Evolutionary conservation across 2,113 vertebrate species (phyloP).

Genomic region (Serinus canaria): DNA sequence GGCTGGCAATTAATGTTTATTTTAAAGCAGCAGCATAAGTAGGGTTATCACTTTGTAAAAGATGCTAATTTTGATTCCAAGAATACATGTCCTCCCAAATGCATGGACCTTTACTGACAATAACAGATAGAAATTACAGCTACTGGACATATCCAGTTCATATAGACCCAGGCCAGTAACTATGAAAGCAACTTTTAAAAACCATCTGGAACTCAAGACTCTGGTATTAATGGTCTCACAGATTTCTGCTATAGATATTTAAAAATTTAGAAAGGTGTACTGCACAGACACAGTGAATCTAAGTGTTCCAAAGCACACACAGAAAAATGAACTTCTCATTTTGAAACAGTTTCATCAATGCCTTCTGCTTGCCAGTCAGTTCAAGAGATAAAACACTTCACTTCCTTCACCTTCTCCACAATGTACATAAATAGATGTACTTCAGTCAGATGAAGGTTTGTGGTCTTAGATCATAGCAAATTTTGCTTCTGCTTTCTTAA

Average conservation of each 20-base stretch:
- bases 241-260: not conserved
- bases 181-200: not conserved
- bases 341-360: constrained; percentile 7
- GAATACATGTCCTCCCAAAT: not conserved
- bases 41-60: not conserved
- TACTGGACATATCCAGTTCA: not conserved
- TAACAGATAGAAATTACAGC: not conserved
- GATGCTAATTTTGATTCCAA: not conserved
- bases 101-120: not conserved
- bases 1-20: constrained; percentile 3
- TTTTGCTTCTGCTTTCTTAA: constrained; percentile 66
- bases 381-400: constrained; percentile 41
- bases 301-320: not conserved
- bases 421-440: constrained; percentile 26
- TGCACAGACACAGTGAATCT: not conserved
- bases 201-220: not conserved
- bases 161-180: not conserved
- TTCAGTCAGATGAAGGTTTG: constrained; percentile 43
- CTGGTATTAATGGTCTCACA: not conserved
- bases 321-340: not conserved
- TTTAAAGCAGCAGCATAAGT: not conserved
- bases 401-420: constrained; percentile 58
- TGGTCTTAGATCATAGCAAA: constrained; percentile 6
- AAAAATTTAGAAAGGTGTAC: not conserved
- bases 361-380: not conserved